Base-by-base conservation (phyloP, 2,113 vertebrate genomes). In the Sciurus niger region DNA sequence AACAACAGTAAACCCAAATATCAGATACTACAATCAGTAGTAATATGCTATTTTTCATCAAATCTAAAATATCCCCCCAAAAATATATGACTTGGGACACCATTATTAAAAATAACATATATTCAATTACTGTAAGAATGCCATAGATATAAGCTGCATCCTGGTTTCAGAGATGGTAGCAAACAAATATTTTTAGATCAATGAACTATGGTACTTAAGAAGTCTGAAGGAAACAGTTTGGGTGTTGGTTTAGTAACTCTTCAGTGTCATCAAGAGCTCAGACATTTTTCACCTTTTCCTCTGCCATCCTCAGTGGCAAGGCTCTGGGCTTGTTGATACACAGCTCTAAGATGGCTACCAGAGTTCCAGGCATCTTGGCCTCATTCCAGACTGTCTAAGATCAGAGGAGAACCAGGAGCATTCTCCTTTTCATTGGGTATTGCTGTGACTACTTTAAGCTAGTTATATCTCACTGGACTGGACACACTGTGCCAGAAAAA, bases 101-200 rank as follows among this genome's bases (percentile, higher is more conserved):
- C 55, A 73, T 37, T 93, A 70, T 84, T 90, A 74, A 90, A 53
- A 93, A 77, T 74, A 92, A 88, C 86, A 79, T 73, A 40, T 58
- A 68, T 68, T 93, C 8, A 12, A 74, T 20, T 76, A 76, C 53
- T 92, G 12, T 78, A 79, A 76, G 8, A 72, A 48, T 89, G 25
- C 13, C 17, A 8, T 78, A 73, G 25, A 74, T 89, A 6, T 77
- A 53, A 94, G 40, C 43, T 67, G 6, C 68, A 95, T 22, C 32
- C 46, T 86, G 11, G 85, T n/a, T 89, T 97, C 43, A 96, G 60
- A 88, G 37, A 55, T 83, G 20, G 77, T 22, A 89, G 24, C 53
- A 84, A 86, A 43, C 65, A 20, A 9, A 43, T 53, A 32, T 87
- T 89, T 94, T 67, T 28, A 87, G 96, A 43, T 94, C 40, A n/a